Percentiles rank a stretch among this genome's conserved stretches.
phyloP scores from a whole-genome alignment of 2,797 vertebrate genomes.

The Cynopterus sphinx region DNA sequence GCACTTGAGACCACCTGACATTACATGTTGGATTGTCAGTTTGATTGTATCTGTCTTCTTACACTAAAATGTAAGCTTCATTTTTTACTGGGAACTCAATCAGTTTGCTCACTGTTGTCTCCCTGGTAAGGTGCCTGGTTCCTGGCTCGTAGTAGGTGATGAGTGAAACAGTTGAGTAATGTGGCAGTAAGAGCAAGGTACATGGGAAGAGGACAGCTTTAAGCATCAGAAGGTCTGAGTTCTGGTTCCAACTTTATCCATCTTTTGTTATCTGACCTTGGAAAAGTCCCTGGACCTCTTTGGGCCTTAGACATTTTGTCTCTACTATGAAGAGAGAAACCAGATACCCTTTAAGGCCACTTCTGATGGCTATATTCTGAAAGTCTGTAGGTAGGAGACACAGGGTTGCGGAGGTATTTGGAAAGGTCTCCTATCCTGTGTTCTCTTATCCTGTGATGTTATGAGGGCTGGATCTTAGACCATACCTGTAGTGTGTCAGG shows the following conservation, averaged over 20 bases:
- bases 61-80: neutral
- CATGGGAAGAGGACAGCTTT: neutral
- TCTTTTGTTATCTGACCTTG: neutral
- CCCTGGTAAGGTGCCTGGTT: neutral
- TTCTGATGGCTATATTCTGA: neutral
- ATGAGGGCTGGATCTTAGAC: neutral
- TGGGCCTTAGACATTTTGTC: neutral
- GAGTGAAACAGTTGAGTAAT: neutral
- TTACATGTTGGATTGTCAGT: neutral
- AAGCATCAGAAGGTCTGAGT: neutral
- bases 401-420: neutral
- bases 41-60: neutral
- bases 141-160: neutral
- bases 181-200: neutral
- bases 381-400: neutral
- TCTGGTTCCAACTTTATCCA: neutral
- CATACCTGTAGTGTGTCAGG: no score
- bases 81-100: neutral
- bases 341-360: neutral
- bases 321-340: neutral
- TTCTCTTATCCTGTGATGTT: neutral
- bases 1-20: neutral
- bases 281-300: neutral
- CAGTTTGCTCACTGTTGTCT: neutral
- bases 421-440: neutral